Percentiles rank a stretch among this genome's conserved stretches.
Conservation (phyloP, 2,888 invertebrate genomes). For the Ophraella communa region DNA sequence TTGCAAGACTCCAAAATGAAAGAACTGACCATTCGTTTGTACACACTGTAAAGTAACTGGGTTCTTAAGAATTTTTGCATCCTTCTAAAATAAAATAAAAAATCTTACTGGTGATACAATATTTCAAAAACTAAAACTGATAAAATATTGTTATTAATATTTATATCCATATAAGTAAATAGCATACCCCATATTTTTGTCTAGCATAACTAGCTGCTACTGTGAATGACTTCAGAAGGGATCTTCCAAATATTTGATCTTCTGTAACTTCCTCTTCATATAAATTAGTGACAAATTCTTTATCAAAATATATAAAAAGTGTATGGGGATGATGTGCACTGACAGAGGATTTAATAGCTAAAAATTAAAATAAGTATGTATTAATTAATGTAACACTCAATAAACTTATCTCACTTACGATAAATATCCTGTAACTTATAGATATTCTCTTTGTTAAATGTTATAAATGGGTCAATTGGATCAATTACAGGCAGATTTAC, state of each 20-base stretch:
- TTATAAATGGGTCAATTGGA: constrained; percentile 77
- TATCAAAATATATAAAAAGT: constrained; percentile 74
- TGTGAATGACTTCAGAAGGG: constrained; percentile 76
- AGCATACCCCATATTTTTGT: constrained; percentile 72
- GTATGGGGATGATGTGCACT: constrained; percentile 75
- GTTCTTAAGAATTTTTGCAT: constrained; percentile 70
- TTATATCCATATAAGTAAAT: too few relatives aligned
- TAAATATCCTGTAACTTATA: constrained; percentile 69
- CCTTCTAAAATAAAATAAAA: constrained; percentile 58
- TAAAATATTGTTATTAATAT: neutral
- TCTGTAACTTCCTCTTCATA: constrained; percentile 72
- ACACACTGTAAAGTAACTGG: constrained; percentile 85
- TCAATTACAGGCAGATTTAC: constrained; percentile 72
- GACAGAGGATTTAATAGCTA: constrained; percentile 63
- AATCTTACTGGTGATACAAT: neutral
- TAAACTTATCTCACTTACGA: constrained; percentile 67
- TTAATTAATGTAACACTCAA: neutral
- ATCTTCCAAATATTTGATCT: constrained; percentile 72
- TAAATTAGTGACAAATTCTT: constrained; percentile 70
- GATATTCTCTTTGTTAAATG: constrained; percentile 69
- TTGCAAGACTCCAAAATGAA: constrained; percentile 85
- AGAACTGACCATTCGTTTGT: constrained; percentile 77
- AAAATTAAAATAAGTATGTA: constrained; percentile 38
- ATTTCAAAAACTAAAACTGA: neutral
- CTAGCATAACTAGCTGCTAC: constrained; percentile 80